Evolutionary conservation across 2,113 vertebrate genomes (phyloP).

Genomic region (Fregetta grallaria): DNA sequence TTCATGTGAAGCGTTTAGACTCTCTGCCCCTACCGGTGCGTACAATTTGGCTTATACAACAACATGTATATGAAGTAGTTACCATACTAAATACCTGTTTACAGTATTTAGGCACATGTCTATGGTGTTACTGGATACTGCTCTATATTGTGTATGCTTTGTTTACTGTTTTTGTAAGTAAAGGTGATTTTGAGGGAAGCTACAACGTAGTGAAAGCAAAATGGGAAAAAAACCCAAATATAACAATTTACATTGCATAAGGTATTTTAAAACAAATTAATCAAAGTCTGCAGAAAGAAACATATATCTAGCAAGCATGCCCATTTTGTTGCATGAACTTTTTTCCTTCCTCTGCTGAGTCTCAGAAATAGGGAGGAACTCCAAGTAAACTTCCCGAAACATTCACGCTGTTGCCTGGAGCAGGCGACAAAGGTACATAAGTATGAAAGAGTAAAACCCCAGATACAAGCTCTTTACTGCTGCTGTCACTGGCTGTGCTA

Average conservation of each 20-base stretch:
- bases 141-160: not conserved
- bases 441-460: not conserved
- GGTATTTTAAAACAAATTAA: not conserved
- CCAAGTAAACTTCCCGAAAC: not conserved
- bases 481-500: not conserved
- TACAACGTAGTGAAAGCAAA: not conserved
- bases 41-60: not conserved
- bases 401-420: not conserved
- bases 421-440: not conserved
- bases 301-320: not conserved
- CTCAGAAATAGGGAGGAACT: not conserved
- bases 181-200: not conserved
- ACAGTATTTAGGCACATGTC: not conserved
- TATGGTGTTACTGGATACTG: not conserved
- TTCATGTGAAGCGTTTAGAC: not conserved
- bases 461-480: not conserved
- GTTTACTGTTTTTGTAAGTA: not conserved
- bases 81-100: not conserved
- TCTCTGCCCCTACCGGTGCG: not conserved
- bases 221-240: rapidly evolving
- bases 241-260: not conserved
- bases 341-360: not conserved
- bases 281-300: not conserved
- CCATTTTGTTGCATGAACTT: not conserved
- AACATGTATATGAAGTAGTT: not conserved